phyloP scores from a whole-genome alignment of 2,888 invertebrate genomes.

The Bellardia bayeri region DNA sequence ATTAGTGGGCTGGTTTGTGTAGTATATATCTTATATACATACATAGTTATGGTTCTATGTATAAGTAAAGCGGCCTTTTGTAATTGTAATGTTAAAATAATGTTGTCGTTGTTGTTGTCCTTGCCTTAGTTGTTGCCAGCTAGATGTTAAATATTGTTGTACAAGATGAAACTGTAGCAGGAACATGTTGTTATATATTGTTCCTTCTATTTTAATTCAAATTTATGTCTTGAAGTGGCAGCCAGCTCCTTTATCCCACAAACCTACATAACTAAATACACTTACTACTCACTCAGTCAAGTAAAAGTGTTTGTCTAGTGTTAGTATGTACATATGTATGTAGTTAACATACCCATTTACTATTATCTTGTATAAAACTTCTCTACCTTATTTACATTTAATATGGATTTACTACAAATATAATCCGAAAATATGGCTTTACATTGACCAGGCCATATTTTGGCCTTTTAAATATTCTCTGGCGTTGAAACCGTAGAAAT shows the following conservation, averaged over 20 bases:
- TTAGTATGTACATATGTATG: background rate
- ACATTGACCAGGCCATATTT: slow-evolving; percentile 29
- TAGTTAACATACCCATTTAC: background rate
- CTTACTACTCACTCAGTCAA: background rate
- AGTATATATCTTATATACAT: background rate
- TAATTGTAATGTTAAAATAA: background rate
- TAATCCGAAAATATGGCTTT: slow-evolving; percentile 33
- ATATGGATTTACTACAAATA: slow-evolving; percentile 9
- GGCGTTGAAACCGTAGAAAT: slow-evolving; percentile 15
- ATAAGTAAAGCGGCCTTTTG: background rate
- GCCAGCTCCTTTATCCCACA: background rate
- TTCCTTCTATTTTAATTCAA: slow-evolving; percentile 25
- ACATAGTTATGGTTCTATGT: background rate
- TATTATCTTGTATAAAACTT: slow-evolving; percentile 33
- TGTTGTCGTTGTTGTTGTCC: background rate
- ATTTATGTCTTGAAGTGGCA: slow-evolving; percentile 32
- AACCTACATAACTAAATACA: background rate
- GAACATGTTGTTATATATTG: slow-evolving; percentile 28
- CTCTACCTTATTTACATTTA: slow-evolving; percentile 45
- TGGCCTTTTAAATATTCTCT: background rate
- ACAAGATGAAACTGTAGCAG: slow-evolving; percentile 51
- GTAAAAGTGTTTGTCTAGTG: background rate
- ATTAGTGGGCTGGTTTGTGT: background rate
- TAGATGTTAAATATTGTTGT: slow-evolving; percentile 42
- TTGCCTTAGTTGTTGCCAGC: slow-evolving; percentile 7